phyloP scores from a whole-genome alignment of 1,140 invertebrate genomes.

The Lysiphlebus fabarum region DNA sequence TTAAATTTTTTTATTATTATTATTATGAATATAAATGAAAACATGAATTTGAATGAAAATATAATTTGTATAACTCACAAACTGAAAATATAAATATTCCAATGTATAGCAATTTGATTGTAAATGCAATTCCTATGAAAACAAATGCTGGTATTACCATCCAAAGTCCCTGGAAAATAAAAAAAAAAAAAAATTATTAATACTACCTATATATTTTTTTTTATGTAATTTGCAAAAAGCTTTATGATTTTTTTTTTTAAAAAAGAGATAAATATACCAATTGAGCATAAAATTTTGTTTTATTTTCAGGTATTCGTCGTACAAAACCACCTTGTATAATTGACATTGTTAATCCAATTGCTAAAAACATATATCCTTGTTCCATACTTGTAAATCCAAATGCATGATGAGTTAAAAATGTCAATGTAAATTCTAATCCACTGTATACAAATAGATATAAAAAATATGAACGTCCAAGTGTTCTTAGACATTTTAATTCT shows the following conservation, averaged over 20 bases:
- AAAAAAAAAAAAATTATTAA: background rate
- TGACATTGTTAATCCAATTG: slow-evolving; percentile 90
- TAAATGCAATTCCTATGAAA: slow-evolving; percentile 72
- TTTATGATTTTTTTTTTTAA: too few species aligned
- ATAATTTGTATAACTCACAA: slow-evolving; percentile 65
- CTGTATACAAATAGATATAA: slow-evolving; percentile 96
- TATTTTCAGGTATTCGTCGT: slow-evolving; percentile 71
- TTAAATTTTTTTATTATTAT: slow-evolving; percentile 26
- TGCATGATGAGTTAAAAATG: slow-evolving; percentile 91
- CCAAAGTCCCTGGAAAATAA: slow-evolving; percentile 68
- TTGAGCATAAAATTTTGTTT: slow-evolving; percentile 71
- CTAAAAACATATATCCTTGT: slow-evolving; percentile 97
- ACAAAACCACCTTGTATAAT: slow-evolving; percentile 88
- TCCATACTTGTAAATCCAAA: slow-evolving; percentile 92
- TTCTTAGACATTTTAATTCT: slow-evolving; percentile 66
- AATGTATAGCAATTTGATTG: slow-evolving; percentile 64
- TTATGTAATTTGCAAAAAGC: too few species aligned
- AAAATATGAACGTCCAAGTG: slow-evolving; percentile 86
- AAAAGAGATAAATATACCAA: slow-evolving; percentile 48
- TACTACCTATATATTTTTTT: too few species aligned
- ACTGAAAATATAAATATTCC: slow-evolving; percentile 87
- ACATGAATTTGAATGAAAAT: slow-evolving; percentile 26
- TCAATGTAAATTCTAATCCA: slow-evolving; percentile 95
- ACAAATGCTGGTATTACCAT: slow-evolving; percentile 87
- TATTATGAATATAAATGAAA: slow-evolving; percentile 4